A percentile compares a stretch with the other conserved stretches of the same genome.
Evolutionary conservation across 2,113 vertebrate genomes (phyloP).

Genomic region (Podiceps cristatus): DNA sequence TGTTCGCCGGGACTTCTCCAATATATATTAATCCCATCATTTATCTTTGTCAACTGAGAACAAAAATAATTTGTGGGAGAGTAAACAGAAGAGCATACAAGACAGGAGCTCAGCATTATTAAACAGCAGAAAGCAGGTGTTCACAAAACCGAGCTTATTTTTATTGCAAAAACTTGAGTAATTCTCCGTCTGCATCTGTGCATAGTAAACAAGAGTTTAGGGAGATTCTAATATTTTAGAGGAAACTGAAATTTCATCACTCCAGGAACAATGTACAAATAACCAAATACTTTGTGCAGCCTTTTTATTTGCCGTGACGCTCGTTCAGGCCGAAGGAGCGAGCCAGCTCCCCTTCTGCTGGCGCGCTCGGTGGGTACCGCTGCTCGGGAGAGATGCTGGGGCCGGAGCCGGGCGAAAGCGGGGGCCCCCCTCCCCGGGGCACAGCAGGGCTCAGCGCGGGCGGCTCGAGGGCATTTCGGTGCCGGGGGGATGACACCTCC

Average conservation of each 20-base stretch:
- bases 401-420: rapidly evolving
- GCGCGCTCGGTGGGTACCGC: rapidly evolving
- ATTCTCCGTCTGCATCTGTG: conserved; percentile 79
- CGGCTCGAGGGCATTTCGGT: rapidly evolving
- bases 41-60: conserved; percentile 98
- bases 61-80: conserved; percentile 91
- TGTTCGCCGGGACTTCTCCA: conserved; percentile 88
- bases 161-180: conserved; percentile 83
- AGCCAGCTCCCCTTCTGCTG: neutral
- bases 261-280: neutral
- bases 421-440: rapidly evolving
- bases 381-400: rapidly evolving
- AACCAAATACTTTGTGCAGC: neutral
- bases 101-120: conserved; percentile 83
- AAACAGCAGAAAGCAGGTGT: conserved; percentile 89
- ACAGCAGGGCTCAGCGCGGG: neutral
- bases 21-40: conserved; percentile 99
- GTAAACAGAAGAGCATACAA: conserved; percentile 88
- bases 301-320: neutral
- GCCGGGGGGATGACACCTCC: neutral
- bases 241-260: conserved; percentile 59
- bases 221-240: conserved; percentile 16
- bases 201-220: conserved; percentile 76
- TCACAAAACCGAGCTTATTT: conserved; percentile 78
- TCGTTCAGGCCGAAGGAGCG: neutral